phyloP scores from a whole-genome alignment of 2,888 invertebrate species.

The Ophion obscuratus region DNA sequence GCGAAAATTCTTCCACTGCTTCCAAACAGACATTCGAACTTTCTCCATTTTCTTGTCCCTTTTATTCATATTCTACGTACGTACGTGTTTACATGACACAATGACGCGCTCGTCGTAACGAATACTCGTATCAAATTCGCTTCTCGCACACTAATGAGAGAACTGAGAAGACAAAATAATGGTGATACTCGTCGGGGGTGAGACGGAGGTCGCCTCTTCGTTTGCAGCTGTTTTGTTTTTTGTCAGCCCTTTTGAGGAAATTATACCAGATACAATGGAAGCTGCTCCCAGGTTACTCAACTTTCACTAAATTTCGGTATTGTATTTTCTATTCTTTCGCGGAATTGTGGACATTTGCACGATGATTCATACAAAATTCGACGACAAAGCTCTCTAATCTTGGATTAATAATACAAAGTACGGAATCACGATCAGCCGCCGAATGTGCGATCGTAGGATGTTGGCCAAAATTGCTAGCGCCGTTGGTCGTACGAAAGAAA shows the following conservation, averaged over 20 bases:
- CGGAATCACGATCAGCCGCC: constrained; percentile 24
- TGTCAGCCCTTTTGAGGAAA: constrained; percentile 21
- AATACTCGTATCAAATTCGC: constrained; percentile 27
- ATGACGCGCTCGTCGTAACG: constrained; percentile 36
- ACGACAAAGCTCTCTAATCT: constrained; percentile 9
- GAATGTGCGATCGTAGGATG: neutral
- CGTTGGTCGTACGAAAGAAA: neutral
- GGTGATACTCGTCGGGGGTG: constrained; percentile 12
- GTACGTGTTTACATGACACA: constrained; percentile 53
- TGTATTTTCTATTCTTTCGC: neutral
- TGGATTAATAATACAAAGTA: constrained; percentile 32
- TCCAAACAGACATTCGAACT: constrained; percentile 37
- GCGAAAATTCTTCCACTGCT: constrained; percentile 47
- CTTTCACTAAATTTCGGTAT: constrained; percentile 40
- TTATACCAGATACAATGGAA: constrained; percentile 26
- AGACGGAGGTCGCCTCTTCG: constrained; percentile 20
- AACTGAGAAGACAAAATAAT: constrained; percentile 24
- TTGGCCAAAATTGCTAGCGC: no score
- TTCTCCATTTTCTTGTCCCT: neutral
- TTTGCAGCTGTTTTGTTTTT: constrained; percentile 2
- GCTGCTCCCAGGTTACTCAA: neutral
- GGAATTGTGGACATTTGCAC: constrained; percentile 24
- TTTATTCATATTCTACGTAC: constrained; percentile 39
- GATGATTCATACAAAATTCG: constrained; percentile 14
- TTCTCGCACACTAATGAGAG: neutral